These are phyloP conservation scores for Vireo griseus DNA, from an alignment of 2,797 vertebrate species.

Conservation along the genomic window DNA sequence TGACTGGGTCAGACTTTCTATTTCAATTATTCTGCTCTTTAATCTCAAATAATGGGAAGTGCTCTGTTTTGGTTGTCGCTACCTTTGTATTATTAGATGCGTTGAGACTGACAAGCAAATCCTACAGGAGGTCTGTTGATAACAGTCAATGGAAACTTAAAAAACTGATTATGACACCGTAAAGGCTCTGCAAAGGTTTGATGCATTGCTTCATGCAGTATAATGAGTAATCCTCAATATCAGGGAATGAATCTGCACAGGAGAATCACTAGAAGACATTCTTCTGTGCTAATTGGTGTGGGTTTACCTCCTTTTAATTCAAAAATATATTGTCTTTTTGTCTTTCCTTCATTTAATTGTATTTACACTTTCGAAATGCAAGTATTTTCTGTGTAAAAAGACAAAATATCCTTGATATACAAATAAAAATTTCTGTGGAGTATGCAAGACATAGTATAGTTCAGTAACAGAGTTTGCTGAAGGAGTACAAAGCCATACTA, in stretches of 20 bases:
- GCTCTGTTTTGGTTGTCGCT: background rate
- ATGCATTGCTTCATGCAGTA: background rate
- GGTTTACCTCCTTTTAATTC: background rate
- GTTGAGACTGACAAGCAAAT: background rate
- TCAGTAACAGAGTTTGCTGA: background rate
- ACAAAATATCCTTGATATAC: background rate
- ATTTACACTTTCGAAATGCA: background rate
- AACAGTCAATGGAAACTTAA: background rate
- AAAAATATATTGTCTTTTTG: background rate
- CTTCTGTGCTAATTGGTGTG: background rate
- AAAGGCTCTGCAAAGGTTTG: background rate
- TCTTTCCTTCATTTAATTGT: background rate
- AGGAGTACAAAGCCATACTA: background rate
- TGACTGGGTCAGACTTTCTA: background rate
- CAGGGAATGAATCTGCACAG: background rate
- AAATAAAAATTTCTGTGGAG: background rate
- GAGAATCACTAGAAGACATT: background rate
- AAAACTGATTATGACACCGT: background rate
- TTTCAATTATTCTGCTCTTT: conserved; percentile 5
- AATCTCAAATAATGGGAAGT: background rate
- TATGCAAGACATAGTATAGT: background rate
- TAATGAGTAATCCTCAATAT: background rate
- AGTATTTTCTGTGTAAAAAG: background rate
- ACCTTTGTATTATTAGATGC: background rate
- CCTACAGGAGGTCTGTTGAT: background rate